Evolutionary conservation across 2,888 invertebrate species (phyloP).

Genomic region (Osedax frankpressi): DNA sequence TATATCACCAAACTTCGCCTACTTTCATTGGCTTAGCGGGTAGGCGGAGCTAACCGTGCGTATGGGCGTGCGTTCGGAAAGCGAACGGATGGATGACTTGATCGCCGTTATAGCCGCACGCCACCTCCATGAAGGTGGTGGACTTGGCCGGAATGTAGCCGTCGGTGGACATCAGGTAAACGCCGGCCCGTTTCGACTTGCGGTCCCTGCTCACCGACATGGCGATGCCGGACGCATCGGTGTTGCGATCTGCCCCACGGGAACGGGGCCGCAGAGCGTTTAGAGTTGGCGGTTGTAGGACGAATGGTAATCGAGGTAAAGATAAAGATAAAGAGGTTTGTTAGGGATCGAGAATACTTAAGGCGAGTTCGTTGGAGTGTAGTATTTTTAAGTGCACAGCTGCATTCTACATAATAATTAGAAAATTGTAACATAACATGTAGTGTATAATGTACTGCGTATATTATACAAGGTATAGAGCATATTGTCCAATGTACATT

Average conservation of each 20-base stretch:
- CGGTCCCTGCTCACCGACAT: constrained; percentile 47
- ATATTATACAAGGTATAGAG: background rate
- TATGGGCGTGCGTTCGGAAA: constrained; percentile 84
- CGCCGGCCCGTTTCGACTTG: constrained; percentile 75
- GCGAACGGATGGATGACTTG: constrained; percentile 86
- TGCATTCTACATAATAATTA: too few species aligned
- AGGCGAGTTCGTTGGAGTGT: too few species aligned
- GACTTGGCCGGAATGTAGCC: constrained; percentile 61
- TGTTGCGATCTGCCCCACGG: background rate
- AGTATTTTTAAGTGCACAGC: too few species aligned
- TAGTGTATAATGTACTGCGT: background rate
- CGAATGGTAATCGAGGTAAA: too few species aligned
- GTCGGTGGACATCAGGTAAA: constrained; percentile 72
- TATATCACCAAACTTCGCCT: too few species aligned
- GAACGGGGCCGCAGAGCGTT: too few species aligned
- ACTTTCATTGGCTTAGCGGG: too few species aligned
- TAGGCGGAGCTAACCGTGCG: constrained; percentile 52
- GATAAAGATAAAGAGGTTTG: too few species aligned
- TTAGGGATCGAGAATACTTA: too few species aligned
- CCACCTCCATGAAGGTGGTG: constrained; percentile 66
- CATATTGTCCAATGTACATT: background rate
- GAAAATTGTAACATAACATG: too few species aligned
- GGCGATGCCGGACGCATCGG: background rate
- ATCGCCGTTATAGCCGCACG: constrained; percentile 63
- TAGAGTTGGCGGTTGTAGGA: too few species aligned